Evolutionary conservation across 2,888 invertebrate genomes (phyloP).

Genomic region (Platynereis dumerilii): DNA sequence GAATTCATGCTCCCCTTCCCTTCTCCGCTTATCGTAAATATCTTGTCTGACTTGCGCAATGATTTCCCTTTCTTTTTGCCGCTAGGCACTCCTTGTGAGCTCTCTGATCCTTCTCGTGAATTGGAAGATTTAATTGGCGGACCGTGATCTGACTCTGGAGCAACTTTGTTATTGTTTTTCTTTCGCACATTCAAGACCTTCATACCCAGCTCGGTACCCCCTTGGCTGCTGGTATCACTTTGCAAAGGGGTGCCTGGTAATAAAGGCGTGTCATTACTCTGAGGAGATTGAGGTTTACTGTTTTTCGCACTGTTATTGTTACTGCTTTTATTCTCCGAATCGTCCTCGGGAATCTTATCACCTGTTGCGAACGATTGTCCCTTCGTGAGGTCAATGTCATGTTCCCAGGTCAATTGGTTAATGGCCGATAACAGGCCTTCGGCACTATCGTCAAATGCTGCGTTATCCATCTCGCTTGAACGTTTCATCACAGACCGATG

Average conservation of each 20-base stretch:
- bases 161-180: neutral
- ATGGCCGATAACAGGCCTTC: conserved; percentile 47
- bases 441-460: conserved; percentile 2
- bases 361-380: conserved; percentile 9
- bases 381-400: conserved; percentile 69
- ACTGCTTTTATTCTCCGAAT: neutral
- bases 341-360: conserved; percentile 13
- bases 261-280: neutral
- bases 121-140: neutral
- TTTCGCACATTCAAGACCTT: neutral
- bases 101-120: neutral
- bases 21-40: conserved; percentile 18
- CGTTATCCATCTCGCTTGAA: neutral
- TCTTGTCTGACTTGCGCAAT: neutral
- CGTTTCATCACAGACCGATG: conserved; percentile 19
- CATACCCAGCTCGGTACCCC: neutral
- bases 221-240: neutral
- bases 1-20: neutral
- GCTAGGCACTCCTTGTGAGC: neutral
- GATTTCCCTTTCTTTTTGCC: neutral
- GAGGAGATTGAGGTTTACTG: neutral
- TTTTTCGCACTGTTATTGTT: neutral
- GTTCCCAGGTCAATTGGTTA: conserved; percentile 75
- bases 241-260: neutral
- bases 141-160: neutral